phyloP scores from a whole-genome alignment of 2,113 vertebrate species.

The Cephalopterus ornatus region DNA sequence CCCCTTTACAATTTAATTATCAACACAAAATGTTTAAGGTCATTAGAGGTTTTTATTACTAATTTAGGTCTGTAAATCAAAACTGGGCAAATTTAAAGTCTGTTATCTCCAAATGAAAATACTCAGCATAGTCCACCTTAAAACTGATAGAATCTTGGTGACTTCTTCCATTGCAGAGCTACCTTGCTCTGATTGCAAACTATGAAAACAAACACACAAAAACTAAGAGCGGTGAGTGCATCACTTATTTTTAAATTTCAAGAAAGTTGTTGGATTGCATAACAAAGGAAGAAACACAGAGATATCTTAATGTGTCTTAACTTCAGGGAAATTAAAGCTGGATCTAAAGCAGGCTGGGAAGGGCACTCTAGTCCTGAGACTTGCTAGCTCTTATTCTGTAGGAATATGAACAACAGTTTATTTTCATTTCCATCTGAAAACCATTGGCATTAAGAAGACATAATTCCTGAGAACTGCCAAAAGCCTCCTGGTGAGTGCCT shows the following conservation, averaged over 20 bases:
- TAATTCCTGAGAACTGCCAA: not conserved
- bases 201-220: not conserved
- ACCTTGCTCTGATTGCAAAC: not conserved
- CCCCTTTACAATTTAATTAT: constrained; percentile 31
- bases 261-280: not conserved
- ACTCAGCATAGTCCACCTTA: not conserved
- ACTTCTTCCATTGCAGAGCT: not conserved
- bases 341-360: not conserved
- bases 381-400: not conserved
- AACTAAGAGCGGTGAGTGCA: not conserved
- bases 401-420: not conserved
- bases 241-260: not conserved
- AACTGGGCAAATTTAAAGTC: constrained; percentile 11
- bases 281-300: not conserved
- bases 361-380: not conserved
- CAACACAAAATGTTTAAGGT: not conserved
- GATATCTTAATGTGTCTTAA: not conserved
- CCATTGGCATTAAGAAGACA: not conserved
- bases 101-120: not conserved
- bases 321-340: not conserved
- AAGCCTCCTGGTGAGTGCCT: fast-evolving
- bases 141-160: not conserved
- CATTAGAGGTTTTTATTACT: constrained; percentile 46
- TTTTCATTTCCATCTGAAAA: not conserved
- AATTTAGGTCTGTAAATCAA: constrained; percentile 43